Conservation (phyloP, 2,797 vertebrate species). For the Microhierax caerulescens region DNA sequence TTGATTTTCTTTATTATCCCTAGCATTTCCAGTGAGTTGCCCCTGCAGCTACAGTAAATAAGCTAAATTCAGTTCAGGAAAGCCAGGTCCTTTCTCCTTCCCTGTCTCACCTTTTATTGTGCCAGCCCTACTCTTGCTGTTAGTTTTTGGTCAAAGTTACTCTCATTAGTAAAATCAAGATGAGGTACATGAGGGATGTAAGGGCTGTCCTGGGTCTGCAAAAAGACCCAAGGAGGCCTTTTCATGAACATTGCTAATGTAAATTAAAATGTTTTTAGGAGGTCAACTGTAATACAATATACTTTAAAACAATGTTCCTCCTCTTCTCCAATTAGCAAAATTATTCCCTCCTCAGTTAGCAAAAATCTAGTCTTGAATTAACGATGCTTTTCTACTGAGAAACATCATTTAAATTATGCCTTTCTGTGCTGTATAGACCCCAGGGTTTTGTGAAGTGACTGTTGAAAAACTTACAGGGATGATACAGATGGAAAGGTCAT, state of each 20-base stretch:
- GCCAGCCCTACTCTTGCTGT: not conserved
- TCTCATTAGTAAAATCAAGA: not conserved
- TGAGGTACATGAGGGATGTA: not conserved
- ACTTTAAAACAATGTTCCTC: not conserved
- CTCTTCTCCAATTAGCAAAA: not conserved
- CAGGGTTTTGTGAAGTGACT: not conserved
- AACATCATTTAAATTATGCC: not conserved
- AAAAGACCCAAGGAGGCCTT: not conserved
- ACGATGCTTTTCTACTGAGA: not conserved
- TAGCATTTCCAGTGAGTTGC: not conserved
- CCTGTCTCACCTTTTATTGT: not conserved
- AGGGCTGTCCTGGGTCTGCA: not conserved
- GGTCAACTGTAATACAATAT: not conserved
- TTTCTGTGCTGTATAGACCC: not conserved
- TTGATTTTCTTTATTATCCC: not conserved
- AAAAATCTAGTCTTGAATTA: not conserved
- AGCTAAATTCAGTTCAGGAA: not conserved
- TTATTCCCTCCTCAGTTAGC: not conserved
- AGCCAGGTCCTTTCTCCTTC: not conserved
- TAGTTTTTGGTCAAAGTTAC: not conserved
- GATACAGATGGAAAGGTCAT: constrained; percentile 27
- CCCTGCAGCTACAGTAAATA: not conserved
- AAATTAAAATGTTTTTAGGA: not conserved
- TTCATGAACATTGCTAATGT: not conserved
- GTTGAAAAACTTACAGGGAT: not conserved